Conservation (phyloP, 2,888 invertebrate genomes). For the Ischnus inquisitorius region DNA sequence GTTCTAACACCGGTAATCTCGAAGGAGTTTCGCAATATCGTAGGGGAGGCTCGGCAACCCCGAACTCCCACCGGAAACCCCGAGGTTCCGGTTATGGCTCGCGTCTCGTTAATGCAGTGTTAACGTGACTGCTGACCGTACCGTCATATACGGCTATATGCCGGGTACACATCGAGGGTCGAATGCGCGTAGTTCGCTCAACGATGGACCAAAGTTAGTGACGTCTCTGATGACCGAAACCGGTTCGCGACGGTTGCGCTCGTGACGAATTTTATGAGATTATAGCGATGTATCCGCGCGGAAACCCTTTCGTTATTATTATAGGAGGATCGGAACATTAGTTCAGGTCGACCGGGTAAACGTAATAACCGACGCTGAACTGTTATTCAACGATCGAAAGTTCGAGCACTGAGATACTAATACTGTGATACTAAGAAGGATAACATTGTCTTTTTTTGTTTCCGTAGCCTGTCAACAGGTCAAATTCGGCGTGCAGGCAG, state of each 20-base stretch:
- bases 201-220: background rate
- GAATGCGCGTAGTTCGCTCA: background rate
- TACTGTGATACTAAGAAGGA: background rate
- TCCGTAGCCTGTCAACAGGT: conserved; percentile 90
- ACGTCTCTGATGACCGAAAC: conserved; percentile 4
- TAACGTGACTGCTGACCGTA: conserved; percentile 25
- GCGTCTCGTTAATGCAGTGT: conserved; percentile 50
- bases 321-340: conserved; percentile 18
- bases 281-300: conserved; percentile 15
- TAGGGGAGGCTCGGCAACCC: background rate
- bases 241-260: background rate
- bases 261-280: conserved; percentile 27
- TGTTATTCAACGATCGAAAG: conserved; percentile 46
- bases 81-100: conserved; percentile 9
- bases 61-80: conserved; percentile 22
- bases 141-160: background rate
- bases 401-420: background rate
- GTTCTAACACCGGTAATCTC: conserved; percentile 52
- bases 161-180: background rate
- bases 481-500: conserved; percentile 90
- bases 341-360: background rate
- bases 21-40: conserved; percentile 60
- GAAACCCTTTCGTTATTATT: conserved; percentile 41
- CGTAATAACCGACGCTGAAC: background rate
- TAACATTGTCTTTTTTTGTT: conserved; percentile 37